These are phyloP conservation scores for Pempheris klunzingeri DNA, from an alignment of 2,797 vertebrate species.

Conservation along the genomic window DNA sequence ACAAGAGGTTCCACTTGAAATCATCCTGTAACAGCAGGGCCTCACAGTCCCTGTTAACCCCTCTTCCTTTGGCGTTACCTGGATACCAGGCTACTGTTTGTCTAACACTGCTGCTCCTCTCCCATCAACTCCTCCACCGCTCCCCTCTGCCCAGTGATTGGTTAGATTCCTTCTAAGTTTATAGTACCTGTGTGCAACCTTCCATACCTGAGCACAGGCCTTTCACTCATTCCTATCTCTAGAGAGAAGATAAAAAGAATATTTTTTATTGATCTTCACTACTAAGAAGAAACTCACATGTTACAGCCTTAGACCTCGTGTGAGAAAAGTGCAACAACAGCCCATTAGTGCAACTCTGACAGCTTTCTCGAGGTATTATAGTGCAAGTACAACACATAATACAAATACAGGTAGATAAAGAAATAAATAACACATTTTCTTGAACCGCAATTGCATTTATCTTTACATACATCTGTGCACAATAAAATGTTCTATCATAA, in stretches of 20 bases:
- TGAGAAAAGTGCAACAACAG: background rate
- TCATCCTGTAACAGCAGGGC: constrained; percentile 37
- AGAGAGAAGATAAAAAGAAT: background rate
- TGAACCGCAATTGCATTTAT: background rate
- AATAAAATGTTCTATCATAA: background rate
- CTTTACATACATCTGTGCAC: background rate
- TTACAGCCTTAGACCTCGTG: background rate
- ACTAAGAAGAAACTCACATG: background rate
- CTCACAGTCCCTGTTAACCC: constrained; percentile 38
- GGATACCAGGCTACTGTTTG: constrained; percentile 71
- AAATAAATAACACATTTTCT: background rate
- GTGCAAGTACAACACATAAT: background rate
- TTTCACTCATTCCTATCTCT: background rate
- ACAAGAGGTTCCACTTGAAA: constrained; percentile 49
- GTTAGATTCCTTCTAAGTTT: constrained; percentile 23
- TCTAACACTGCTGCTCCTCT: constrained; percentile 62
- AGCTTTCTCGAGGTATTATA: background rate
- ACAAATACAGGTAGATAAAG: background rate
- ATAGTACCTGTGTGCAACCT: constrained; percentile 35
- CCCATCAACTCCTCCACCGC: constrained; percentile 28
- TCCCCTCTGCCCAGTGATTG: constrained; percentile 13
- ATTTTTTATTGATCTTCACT: constrained; percentile 5
- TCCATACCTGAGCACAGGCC: constrained; percentile 24
- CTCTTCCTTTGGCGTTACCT: constrained; percentile 58
- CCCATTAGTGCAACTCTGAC: background rate